These are phyloP conservation scores for Crenuchus spilurus DNA, from an alignment of 2,797 vertebrate genomes.

Conservation along the genomic window DNA sequence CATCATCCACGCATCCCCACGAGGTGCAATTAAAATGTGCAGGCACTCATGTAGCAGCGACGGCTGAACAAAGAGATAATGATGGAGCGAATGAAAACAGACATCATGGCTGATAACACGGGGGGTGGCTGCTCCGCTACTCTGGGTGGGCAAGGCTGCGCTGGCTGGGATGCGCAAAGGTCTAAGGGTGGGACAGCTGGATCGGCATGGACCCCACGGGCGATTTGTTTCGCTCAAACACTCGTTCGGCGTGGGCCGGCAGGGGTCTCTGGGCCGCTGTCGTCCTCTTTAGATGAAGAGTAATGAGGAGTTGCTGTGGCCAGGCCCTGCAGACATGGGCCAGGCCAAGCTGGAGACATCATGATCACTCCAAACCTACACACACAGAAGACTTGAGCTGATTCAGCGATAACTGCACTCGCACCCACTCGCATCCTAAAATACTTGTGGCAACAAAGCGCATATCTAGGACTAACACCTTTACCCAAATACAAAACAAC, in stretches of 20 bases:
- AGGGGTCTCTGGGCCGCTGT: constrained; percentile 34
- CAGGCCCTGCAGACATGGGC: constrained; percentile 53
- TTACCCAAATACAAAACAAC: no score
- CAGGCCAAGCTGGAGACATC: constrained; percentile 45
- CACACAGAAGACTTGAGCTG: constrained; percentile 54
- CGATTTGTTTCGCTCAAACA: constrained; percentile 54
- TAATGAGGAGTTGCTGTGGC: constrained; percentile 57
- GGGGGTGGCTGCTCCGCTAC: neutral
- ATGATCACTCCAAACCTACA: constrained; percentile 37
- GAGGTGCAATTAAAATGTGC: constrained; percentile 51
- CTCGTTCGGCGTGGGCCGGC: neutral
- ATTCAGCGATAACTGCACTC: constrained; percentile 45
- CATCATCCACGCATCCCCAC: constrained; percentile 39
- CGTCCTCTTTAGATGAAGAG: constrained; percentile 66
- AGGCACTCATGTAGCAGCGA: constrained; percentile 1
- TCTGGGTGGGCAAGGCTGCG: constrained; percentile 12
- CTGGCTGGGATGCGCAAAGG: constrained; percentile 18
- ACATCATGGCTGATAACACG: constrained; percentile 42
- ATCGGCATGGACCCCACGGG: constrained; percentile 49
- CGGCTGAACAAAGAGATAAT: constrained; percentile 40
- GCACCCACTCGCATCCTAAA: neutral
- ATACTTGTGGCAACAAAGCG: no score
- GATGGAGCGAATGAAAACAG: constrained; percentile 52
- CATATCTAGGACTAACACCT: neutral
- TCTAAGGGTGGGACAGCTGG: constrained; percentile 35